These are phyloP conservation scores for Thymelicus lineola DNA, from an alignment of 2,888 invertebrate genomes.

Conservation along the genomic window DNA sequence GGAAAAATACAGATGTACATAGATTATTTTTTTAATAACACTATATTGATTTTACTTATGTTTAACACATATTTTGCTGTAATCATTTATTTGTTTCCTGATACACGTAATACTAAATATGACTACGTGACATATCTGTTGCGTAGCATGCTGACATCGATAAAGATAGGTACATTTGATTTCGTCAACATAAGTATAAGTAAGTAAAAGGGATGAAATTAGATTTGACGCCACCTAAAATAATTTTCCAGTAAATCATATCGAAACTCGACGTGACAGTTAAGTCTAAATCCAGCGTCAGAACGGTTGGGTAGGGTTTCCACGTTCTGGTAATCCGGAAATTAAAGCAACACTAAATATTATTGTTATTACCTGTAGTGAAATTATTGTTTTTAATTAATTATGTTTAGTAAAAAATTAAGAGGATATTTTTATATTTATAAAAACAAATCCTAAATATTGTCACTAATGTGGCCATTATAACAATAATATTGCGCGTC, in stretches of 20 bases:
- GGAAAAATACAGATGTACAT: slow-evolving; percentile 34
- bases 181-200: neutral
- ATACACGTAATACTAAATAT: no score
- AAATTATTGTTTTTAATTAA: no score
- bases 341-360: no score
- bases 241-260: slow-evolving; percentile 47
- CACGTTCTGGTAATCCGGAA: slow-evolving; percentile 2
- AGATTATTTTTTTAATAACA: slow-evolving; percentile 15
- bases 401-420: no score
- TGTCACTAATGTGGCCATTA: no score
- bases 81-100: neutral
- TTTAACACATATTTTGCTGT: neutral
- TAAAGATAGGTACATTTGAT: no score
- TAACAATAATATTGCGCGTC: no score
- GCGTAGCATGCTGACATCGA: no score
- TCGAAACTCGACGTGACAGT: slow-evolving; percentile 43
- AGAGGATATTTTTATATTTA: no score
- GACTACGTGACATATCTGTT: no score
- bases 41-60: slow-evolving; percentile 3
- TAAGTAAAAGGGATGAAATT: neutral
- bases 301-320: slow-evolving; percentile 27
- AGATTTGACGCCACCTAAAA: slow-evolving; percentile 19
- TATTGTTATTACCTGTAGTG: no score
- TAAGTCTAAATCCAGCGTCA: slow-evolving; percentile 44
- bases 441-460: no score